Evolutionary conservation across 2,888 invertebrate species (phyloP).

Genomic region (Pristionchus japonicus): DNA sequence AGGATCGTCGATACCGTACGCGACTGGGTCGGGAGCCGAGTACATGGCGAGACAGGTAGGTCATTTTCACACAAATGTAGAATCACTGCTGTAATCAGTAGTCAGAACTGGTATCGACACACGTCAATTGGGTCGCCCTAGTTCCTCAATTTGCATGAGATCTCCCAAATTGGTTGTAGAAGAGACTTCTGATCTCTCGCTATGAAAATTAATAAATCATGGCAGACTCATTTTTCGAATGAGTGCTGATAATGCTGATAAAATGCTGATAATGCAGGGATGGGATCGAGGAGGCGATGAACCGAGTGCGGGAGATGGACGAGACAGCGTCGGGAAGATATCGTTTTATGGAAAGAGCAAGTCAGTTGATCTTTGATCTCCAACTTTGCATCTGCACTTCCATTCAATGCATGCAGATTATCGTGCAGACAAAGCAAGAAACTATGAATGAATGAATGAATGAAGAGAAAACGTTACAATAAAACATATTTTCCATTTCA

Average conservation of each 20-base stretch:
- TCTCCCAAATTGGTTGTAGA: no score
- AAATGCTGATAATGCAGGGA: background rate
- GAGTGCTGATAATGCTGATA: background rate
- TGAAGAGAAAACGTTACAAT: no score
- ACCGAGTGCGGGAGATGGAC: background rate
- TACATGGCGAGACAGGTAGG: constrained; percentile 44
- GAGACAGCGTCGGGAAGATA: background rate
- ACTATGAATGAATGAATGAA: no score
- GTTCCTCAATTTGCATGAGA: no score
- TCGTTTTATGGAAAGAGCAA: constrained; percentile 47
- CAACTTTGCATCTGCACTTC: background rate
- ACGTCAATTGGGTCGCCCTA: no score
- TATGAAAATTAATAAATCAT: no score
- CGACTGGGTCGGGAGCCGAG: constrained; percentile 41
- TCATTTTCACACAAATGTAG: background rate
- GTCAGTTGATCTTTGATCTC: background rate
- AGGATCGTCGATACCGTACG: constrained; percentile 34
- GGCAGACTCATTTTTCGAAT: no score
- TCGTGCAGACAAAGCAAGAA: no score
- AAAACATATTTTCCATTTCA: no score
- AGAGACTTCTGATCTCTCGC: no score
- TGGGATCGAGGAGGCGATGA: constrained; percentile 35
- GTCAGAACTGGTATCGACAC: no score
- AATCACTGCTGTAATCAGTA: no score
- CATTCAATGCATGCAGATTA: background rate